Conservation (phyloP, 2,888 invertebrate genomes). For the Aphrophora alni region DNA sequence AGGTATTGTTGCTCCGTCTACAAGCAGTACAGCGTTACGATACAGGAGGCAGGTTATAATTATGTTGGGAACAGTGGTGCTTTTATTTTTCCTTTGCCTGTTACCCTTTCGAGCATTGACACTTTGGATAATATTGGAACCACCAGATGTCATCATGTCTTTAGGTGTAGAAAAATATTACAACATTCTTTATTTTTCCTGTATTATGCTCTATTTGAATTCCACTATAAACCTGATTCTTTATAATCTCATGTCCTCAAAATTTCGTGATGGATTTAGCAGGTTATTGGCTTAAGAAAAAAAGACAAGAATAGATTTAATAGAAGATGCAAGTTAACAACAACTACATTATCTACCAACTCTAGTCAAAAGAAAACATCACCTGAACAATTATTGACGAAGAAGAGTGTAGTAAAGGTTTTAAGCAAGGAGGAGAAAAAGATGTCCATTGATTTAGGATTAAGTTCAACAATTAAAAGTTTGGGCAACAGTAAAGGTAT, state of each 20-base stretch:
- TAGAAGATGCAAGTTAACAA: slow-evolving; percentile 70
- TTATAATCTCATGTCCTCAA: slow-evolving; percentile 92
- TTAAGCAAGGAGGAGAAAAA: slow-evolving; percentile 45
- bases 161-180: slow-evolving; percentile 82
- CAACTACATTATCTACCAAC: slow-evolving; percentile 62
- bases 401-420: slow-evolving; percentile 48
- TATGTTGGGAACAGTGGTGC: slow-evolving; percentile 88
- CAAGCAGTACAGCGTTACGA: slow-evolving; percentile 54
- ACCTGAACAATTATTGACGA: slow-evolving; percentile 44
- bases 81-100: slow-evolving; percentile 89
- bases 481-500: slow-evolving; percentile 34
- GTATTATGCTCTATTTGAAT: slow-evolving; percentile 87
- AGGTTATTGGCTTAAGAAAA: slow-evolving; percentile 57
- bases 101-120: slow-evolving; percentile 88
- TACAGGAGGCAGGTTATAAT: slow-evolving; percentile 65
- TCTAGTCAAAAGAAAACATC: slow-evolving; percentile 45
- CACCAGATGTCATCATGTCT: slow-evolving; percentile 69
- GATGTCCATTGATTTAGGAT: slow-evolving; percentile 29
- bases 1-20: slow-evolving; percentile 67
- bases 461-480: slow-evolving; percentile 26
- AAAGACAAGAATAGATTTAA: slow-evolving; percentile 63
- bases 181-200: slow-evolving; percentile 80
- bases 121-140: slow-evolving; percentile 82
- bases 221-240: slow-evolving; percentile 90
- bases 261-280: slow-evolving; percentile 80